Percentiles rank a stretch among this genome's conserved stretches.
Conservation (phyloP, 2,797 vertebrate genomes). For the Monodelphis domestica region DNA sequence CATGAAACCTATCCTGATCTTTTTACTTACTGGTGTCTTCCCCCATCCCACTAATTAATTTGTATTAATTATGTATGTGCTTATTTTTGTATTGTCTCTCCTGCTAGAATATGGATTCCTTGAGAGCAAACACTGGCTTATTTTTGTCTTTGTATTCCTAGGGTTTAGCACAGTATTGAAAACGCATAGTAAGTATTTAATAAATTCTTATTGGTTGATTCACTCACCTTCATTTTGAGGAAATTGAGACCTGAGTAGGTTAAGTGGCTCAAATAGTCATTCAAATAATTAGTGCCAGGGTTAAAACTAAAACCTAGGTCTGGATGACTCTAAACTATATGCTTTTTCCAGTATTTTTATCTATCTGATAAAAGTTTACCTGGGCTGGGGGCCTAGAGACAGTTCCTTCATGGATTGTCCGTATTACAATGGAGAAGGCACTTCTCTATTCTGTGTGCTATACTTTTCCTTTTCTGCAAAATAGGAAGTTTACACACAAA, state of each 20-base stretch:
- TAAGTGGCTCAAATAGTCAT: not conserved
- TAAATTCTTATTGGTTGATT: not conserved
- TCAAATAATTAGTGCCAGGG: not conserved
- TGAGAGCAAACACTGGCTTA: not conserved
- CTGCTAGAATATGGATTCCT: not conserved
- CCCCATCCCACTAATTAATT: not conserved
- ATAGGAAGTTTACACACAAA: too few relatives aligned
- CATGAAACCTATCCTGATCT: not conserved
- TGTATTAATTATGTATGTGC: not conserved
- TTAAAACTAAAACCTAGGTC: not conserved
- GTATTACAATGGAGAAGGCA: not conserved
- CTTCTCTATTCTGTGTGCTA: not conserved
- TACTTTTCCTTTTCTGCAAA: not conserved
- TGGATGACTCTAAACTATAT: accelerated
- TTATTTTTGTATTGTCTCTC: not conserved
- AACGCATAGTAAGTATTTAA: not conserved
- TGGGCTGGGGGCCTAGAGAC: not conserved
- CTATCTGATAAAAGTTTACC: not conserved
- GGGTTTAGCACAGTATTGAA: not conserved
- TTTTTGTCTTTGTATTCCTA: not conserved
- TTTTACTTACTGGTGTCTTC: not conserved
- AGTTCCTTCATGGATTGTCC: not conserved
- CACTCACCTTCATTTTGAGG: not conserved
- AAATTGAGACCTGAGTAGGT: too few relatives aligned
- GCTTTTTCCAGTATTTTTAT: accelerated